Evolutionary conservation across 1,140 invertebrate species (phyloP).

Genomic region (Lordiphosa stackelbergi): DNA sequence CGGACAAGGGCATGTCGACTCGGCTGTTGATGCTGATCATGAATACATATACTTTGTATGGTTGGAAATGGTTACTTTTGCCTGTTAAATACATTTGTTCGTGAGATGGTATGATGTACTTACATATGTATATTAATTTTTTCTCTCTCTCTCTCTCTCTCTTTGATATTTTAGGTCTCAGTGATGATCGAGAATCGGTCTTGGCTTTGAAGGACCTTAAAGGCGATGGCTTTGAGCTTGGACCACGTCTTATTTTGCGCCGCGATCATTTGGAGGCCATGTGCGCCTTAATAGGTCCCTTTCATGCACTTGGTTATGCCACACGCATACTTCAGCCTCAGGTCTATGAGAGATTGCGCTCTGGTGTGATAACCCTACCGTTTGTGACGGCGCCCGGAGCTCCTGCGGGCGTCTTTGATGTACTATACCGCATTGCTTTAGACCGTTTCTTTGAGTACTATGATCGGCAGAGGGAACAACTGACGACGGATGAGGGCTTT

Average conservation of each 20-base stretch:
- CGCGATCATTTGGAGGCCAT: conserved; percentile 60
- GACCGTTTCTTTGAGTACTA: conserved; percentile 64
- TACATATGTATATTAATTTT: not conserved
- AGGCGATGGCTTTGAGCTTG: conserved; percentile 51
- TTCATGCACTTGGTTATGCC: conserved; percentile 66
- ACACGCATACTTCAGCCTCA: conserved; percentile 45
- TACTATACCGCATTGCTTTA: conserved; percentile 54
- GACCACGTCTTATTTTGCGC: conserved; percentile 51
- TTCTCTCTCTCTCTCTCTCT: not conserved
- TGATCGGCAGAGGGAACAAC: conserved; percentile 25
- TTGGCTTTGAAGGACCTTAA: conserved; percentile 65
- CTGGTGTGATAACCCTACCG: conserved; percentile 37
- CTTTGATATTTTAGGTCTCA: conserved; percentile 21
- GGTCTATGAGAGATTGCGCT: conserved; percentile 39
- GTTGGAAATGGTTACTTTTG: too few relatives aligned
- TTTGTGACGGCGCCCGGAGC: conserved; percentile 28
- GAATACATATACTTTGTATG: too few relatives aligned
- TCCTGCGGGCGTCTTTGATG: conserved; percentile 27
- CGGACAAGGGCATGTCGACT: too few relatives aligned
- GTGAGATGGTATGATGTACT: too few relatives aligned
- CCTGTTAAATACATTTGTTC: too few relatives aligned
- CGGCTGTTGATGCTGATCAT: too few relatives aligned
- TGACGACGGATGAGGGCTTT: conserved; percentile 19
- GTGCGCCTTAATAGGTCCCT: conserved; percentile 49
- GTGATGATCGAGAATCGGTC: conserved; percentile 45